Evolutionary conservation across 1,140 invertebrate species (phyloP).

Genomic region (Antheraea pernyi): DNA sequence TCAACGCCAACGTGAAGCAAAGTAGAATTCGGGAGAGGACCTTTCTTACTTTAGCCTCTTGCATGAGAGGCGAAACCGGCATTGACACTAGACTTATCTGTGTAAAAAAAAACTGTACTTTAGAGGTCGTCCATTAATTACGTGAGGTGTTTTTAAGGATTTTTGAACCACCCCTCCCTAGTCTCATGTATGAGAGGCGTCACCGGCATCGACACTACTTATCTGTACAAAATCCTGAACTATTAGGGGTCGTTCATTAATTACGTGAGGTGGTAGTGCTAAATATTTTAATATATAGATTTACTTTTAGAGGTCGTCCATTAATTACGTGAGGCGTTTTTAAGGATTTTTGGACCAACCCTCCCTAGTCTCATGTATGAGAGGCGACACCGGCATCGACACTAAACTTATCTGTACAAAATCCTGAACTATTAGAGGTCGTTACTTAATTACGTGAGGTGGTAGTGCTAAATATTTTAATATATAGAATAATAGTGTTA

Average conservation of each 20-base stretch:
- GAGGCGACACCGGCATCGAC: constrained; percentile 60
- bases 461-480: too few relatives aligned
- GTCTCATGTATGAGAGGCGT: constrained; percentile 56
- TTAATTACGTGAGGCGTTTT: too few relatives aligned
- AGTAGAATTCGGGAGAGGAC: constrained; percentile 49
- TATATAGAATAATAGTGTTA: too few relatives aligned
- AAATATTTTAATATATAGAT: too few relatives aligned
- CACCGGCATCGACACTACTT: constrained; percentile 53
- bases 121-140: too few relatives aligned
- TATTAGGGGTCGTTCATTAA: too few relatives aligned
- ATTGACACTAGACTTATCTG: constrained; percentile 49
- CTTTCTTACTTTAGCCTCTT: constrained; percentile 37
- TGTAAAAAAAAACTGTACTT: neutral
- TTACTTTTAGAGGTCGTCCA: neutral
- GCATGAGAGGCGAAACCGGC: constrained; percentile 64
- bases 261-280: too few relatives aligned
- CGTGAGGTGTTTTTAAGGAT: too few relatives aligned
- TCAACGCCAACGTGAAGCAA: constrained; percentile 52
- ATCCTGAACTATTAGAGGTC: neutral
- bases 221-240: constrained; percentile 18
- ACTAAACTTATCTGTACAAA: constrained; percentile 37
- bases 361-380: constrained; percentile 46
- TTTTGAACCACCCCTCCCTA: constrained; percentile 5
- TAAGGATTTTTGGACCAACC: neutral
- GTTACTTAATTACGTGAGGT: too few relatives aligned